Evolutionary conservation across 2,113 vertebrate genomes (phyloP).

Genomic region (Pandion haliaetus): DNA sequence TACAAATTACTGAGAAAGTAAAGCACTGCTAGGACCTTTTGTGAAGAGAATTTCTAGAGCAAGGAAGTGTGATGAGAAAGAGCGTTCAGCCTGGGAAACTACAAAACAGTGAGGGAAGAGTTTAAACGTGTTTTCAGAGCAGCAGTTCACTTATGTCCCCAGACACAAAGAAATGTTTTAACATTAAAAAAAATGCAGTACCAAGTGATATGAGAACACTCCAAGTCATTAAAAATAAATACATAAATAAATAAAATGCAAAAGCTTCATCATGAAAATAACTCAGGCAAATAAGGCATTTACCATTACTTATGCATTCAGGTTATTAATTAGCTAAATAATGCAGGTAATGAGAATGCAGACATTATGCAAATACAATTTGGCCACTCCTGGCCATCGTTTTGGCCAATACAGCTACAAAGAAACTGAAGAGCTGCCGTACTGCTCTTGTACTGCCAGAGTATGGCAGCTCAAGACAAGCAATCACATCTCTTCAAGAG

Average conservation of each 20-base stretch:
- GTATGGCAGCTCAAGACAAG: not conserved
- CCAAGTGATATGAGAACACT: not conserved
- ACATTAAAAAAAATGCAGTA: not conserved
- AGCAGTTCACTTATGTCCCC: not conserved
- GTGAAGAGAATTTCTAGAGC: not conserved
- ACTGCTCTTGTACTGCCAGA: too few species aligned
- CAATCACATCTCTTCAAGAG: not conserved
- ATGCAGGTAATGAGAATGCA: not conserved
- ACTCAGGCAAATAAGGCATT: not conserved
- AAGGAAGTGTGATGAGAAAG: not conserved
- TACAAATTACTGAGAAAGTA: not conserved
- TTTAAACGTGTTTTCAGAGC: not conserved
- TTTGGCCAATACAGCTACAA: not conserved
- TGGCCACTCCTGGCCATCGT: not conserved
- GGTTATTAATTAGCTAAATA: not conserved
- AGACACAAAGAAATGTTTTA: not conserved
- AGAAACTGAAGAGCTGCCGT: not conserved
- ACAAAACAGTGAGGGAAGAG: not conserved
- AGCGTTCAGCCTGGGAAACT: not conserved
- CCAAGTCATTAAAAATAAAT: not conserved
- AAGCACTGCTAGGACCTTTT: not conserved
- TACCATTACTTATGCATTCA: not conserved
- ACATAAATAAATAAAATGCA: not conserved
- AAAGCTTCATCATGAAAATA: not conserved
- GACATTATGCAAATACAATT: not conserved